Evolutionary conservation across 2,888 invertebrate genomes (phyloP), one percentile per base, ranked within the genome.

Genomic region (Leptinotarsa juncta): DNA sequence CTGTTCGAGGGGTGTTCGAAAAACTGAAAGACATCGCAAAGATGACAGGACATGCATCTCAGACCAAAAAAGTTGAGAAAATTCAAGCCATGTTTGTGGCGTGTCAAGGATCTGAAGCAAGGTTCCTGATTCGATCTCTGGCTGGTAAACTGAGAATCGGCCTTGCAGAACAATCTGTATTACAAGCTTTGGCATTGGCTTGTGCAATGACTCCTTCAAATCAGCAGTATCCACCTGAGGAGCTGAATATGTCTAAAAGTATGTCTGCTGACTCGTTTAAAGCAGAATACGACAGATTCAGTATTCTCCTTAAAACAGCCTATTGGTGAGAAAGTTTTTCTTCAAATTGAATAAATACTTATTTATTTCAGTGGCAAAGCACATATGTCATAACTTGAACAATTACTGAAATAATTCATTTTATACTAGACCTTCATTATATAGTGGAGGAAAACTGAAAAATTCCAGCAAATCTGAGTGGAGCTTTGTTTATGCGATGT

Each of bases 71-170:
- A 89, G 93, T 96, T 3, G 94, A 95, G 82, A 95, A 95, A 85
- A 98, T 99, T 79, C 96, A 98, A 84, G 91, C 94, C 0, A 90
- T 99, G 87, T 95, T 98, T 86, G 96, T 98, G 0, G 97, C 98
- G 0, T 98, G 98, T 86, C 91, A 95, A 66, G 91, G 93, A 76
- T 93, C 93, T 0, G 98, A 99, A 88, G 96, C 98, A 0, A 91
- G 96, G 70, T 99, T 94, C 86, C 90, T 99, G 18, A 96, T 98
- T 70, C 89, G 98, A 80, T 97, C 97, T 0, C 87, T 98, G 23
- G 94, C 95, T 76, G 99, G 99, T 48, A 99, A 99, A 89, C 89
- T 99, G 72, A 91, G 99, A 66, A 97, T 99, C 82, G 99, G 99
- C 0, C 90, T 99, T 73, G 99, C 99, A 0, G 99, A 99, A 85